phyloP scores from a whole-genome alignment of 1,140 invertebrate species.

The Aphelinus certus region DNA sequence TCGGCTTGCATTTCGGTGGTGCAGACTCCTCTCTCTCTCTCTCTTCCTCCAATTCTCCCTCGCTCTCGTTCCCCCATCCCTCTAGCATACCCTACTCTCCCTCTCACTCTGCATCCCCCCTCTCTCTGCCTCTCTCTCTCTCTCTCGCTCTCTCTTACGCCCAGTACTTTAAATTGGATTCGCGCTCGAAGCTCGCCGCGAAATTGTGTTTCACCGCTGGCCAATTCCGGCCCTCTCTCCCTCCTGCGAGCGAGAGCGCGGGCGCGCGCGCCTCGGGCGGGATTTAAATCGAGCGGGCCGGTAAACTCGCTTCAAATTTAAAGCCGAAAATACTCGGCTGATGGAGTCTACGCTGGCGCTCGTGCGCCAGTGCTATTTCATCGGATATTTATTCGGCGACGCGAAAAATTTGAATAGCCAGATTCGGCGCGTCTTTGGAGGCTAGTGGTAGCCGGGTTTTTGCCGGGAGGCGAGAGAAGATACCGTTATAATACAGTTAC shows the following conservation, averaged over 20 bases:
- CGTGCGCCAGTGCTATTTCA: background rate
- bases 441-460: too few species aligned
- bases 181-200: slow-evolving; percentile 47
- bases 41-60: background rate
- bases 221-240: slow-evolving; percentile 48
- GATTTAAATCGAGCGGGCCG: slow-evolving; percentile 53
- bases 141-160: slow-evolving; percentile 29
- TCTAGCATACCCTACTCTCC: background rate
- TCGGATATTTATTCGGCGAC: slow-evolving; percentile 4
- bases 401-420: slow-evolving; percentile 30
- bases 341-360: slow-evolving; percentile 11
- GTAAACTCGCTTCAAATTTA: slow-evolving; percentile 52
- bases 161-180: slow-evolving; percentile 55
- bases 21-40: slow-evolving; percentile 20
- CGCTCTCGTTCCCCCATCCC: slow-evolving; percentile 10
- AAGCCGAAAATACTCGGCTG: slow-evolving; percentile 47
- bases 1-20: slow-evolving; percentile 24
- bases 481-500: slow-evolving; percentile 53
- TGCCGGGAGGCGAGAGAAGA: slow-evolving; percentile 41
- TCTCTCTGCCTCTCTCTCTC: slow-evolving; percentile 4
- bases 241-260: background rate
- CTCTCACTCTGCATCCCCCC: background rate
- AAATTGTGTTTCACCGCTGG: slow-evolving; percentile 55
- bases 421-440: slow-evolving; percentile 3
- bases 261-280: slow-evolving; percentile 38